These are phyloP conservation scores for Caenorhabditis sp. DNA, from an alignment of 2,888 invertebrate species.

Conservation along the genomic window DNA sequence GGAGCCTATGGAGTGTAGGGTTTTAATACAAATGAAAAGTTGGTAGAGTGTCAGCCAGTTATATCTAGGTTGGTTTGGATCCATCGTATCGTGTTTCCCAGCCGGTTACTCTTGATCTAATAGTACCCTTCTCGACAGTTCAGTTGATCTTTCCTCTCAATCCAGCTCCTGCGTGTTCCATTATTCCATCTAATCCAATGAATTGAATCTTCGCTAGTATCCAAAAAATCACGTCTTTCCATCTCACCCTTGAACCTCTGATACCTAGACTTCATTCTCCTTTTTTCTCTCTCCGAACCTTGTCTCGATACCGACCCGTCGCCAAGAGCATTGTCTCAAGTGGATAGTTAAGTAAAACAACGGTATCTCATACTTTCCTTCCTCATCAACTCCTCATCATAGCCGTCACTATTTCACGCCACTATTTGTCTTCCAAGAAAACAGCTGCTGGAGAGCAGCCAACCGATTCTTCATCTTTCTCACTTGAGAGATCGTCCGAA, in stretches of 20 bases:
- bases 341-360: slow-evolving; percentile 43
- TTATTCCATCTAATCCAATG: neutral
- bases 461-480: slow-evolving; percentile 31
- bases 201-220: neutral
- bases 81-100: slow-evolving; percentile 33
- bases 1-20: slow-evolving; percentile 8
- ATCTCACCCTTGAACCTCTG: slow-evolving; percentile 44
- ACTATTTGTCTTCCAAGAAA: slow-evolving; percentile 57
- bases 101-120: slow-evolving; percentile 22
- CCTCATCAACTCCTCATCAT: slow-evolving; percentile 26
- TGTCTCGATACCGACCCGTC: slow-evolving; percentile 33
- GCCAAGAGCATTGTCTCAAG: slow-evolving; percentile 42
- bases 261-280: slow-evolving; percentile 32
- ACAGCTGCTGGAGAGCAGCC: slow-evolving; percentile 64
- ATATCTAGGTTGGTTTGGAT: slow-evolving; percentile 27
- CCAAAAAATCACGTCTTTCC: slow-evolving; percentile 9
- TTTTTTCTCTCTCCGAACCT: slow-evolving; percentile 31
- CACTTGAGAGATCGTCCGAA: slow-evolving; percentile 37
- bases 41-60: slow-evolving; percentile 6
- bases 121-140: neutral
- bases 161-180: neutral
- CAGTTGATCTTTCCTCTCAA: neutral
- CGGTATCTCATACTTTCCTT: slow-evolving; percentile 29
- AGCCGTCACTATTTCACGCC: slow-evolving; percentile 38
- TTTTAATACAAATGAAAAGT: slow-evolving; percentile 20